phyloP scores from a whole-genome alignment of 2,888 invertebrate genomes.

The Polydrusus pterygomalis region DNA sequence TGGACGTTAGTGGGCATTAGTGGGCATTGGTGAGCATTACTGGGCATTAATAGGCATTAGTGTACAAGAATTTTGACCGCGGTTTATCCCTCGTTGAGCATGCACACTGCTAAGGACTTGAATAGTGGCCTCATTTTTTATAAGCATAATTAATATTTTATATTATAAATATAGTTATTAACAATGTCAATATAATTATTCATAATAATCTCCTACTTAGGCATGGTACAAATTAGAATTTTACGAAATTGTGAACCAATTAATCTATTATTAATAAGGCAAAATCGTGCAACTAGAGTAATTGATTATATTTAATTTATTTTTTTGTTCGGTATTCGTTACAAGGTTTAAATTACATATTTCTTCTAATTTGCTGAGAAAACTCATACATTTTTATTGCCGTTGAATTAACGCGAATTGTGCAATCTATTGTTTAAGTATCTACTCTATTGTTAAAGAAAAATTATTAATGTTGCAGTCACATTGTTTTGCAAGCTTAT shows the following conservation, averaged over 20 bases:
- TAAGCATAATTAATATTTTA: no score
- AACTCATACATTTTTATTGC: neutral
- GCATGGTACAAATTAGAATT: neutral
- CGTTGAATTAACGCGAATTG: neutral
- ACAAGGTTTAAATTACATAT: conserved; percentile 9
- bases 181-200: no score
- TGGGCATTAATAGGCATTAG: no score
- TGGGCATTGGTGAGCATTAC: no score
- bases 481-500: neutral
- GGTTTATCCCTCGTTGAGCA: no score
- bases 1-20: no score
- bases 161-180: no score
- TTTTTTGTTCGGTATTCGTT: conserved; percentile 19
- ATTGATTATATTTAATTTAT: neutral
- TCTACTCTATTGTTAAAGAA: neutral
- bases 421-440: conserved; percentile 2
- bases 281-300: conserved; percentile 6
- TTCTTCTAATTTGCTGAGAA: conserved; percentile 8
- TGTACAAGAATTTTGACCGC: no score
- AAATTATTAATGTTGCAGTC: neutral
- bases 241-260: neutral
- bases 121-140: no score
- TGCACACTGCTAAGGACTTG: no score
- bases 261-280: conserved; percentile 5
- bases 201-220: neutral